These are phyloP conservation scores for Sebastes oblongus DNA, from an alignment of 2,797 vertebrate species.

Conservation along the genomic window DNA sequence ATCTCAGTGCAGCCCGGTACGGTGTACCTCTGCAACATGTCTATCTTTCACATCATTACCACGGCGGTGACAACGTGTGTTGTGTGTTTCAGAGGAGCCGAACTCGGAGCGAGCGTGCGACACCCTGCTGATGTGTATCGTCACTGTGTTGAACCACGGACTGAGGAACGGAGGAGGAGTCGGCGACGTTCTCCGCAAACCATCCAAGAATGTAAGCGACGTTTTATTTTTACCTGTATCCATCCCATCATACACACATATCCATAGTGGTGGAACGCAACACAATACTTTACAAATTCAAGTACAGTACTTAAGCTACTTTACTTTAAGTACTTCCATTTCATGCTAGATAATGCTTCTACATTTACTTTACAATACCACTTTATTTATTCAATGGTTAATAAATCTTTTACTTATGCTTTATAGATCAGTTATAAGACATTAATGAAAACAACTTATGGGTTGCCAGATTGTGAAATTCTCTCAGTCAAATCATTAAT, in stretches of 20 bases:
- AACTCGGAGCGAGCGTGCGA: conserved; percentile 63
- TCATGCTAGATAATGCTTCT: not conserved
- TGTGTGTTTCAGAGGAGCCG: conserved; percentile 27
- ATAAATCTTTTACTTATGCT: too few relatives aligned
- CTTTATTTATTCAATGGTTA: not conserved
- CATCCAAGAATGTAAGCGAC: conserved; percentile 64
- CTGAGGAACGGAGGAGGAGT: conserved; percentile 86
- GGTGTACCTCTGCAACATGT: not conserved
- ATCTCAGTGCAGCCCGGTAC: too few relatives aligned
- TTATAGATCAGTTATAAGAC: too few relatives aligned
- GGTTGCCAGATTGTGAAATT: too few relatives aligned
- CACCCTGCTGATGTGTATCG: conserved; percentile 81
- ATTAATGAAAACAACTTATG: too few relatives aligned
- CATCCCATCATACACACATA: not conserved
- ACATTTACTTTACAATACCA: not conserved
- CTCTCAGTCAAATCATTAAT: too few relatives aligned
- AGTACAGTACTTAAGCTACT: not conserved
- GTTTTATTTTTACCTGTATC: not conserved
- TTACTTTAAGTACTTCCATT: not conserved
- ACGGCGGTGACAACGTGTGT: not conserved
- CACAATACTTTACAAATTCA: too few relatives aligned
- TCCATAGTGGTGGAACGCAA: not conserved
- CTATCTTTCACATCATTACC: not conserved
- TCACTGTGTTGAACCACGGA: conserved; percentile 83
- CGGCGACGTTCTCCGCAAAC: conserved; percentile 80